These are phyloP conservation scores for Psittacus erithacus DNA, from an alignment of 2,113 vertebrate genomes.

Conservation along the genomic window DNA sequence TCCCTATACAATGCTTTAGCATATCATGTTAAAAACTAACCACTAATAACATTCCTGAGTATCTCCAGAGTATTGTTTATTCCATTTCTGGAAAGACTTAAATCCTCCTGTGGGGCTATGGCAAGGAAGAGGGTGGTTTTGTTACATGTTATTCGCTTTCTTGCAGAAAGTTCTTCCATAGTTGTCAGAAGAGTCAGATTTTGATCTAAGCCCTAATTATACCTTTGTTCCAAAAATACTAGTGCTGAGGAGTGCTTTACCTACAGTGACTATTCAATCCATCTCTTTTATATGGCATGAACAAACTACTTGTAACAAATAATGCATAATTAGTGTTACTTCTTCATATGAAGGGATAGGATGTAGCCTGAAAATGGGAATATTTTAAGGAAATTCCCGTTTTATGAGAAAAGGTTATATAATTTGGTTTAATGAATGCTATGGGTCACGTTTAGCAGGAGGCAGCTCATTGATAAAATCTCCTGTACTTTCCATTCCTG, in stretches of 20 bases:
- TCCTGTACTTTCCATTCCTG: not conserved
- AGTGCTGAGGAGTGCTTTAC: not conserved
- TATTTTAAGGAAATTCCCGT: not conserved
- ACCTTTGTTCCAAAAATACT: not conserved
- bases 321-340: not conserved
- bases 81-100: conserved; percentile 17
- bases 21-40: conserved; percentile 5
- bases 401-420: not conserved
- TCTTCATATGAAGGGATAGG: not conserved
- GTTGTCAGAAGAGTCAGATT: not conserved
- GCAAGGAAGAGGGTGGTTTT: conserved; percentile 1
- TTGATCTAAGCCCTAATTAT: not conserved
- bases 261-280: not conserved
- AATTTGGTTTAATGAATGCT: not conserved
- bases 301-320: not conserved
- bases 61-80: conserved; percentile 9
- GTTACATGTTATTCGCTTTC: not conserved
- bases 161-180: not conserved
- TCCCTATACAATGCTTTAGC: not conserved
- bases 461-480: not conserved
- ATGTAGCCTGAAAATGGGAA: not conserved
- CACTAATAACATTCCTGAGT: not conserved
- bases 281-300: not conserved
- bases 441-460: not conserved
- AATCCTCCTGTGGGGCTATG: not conserved